Percentiles rank a stretch among this genome's conserved stretches.
phyloP scores from a whole-genome alignment of 2,888 invertebrate species.

The Nephrotoma guestfalica region DNA sequence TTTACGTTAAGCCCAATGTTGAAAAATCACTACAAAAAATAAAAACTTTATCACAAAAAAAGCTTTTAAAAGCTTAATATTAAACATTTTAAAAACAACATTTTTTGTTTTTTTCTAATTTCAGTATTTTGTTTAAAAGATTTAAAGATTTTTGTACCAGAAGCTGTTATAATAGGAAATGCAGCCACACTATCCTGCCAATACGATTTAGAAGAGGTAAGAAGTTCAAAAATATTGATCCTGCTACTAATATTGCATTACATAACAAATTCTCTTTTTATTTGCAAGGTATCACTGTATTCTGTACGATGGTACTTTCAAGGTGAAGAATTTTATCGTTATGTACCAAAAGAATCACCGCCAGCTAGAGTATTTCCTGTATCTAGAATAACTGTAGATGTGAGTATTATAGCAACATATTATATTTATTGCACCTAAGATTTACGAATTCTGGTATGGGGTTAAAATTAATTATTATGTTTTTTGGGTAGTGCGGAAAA shows the following conservation, averaged over 20 bases:
- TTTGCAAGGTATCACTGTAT: constrained; percentile 35
- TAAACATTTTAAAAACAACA: too few species aligned
- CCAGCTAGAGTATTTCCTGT: constrained; percentile 40
- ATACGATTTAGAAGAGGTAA: constrained; percentile 33
- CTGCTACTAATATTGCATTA: neutral
- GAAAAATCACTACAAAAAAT: too few species aligned
- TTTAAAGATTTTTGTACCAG: constrained; percentile 33
- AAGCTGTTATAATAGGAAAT: constrained; percentile 33
- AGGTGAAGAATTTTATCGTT: constrained; percentile 45
- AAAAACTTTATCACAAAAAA: too few species aligned
- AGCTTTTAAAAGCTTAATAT: too few species aligned
- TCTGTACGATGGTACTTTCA: constrained; percentile 50
- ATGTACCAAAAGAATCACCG: constrained; percentile 41
- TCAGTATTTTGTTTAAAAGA: constrained; percentile 30
- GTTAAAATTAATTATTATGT: neutral
- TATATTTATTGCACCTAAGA: neutral
- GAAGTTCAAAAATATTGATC: constrained; percentile 13
- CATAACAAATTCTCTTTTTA: constrained; percentile 2
- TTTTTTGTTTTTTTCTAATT: neutral
- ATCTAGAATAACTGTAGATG: constrained; percentile 43
- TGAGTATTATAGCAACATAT: constrained; percentile 27
- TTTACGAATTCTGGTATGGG: neutral
- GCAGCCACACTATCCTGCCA: constrained; percentile 32
- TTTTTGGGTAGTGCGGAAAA: neutral
- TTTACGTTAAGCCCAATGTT: too few species aligned